Evolutionary conservation across 1,140 invertebrate genomes (phyloP).

Genomic region (Nixonia krombeini): DNA sequence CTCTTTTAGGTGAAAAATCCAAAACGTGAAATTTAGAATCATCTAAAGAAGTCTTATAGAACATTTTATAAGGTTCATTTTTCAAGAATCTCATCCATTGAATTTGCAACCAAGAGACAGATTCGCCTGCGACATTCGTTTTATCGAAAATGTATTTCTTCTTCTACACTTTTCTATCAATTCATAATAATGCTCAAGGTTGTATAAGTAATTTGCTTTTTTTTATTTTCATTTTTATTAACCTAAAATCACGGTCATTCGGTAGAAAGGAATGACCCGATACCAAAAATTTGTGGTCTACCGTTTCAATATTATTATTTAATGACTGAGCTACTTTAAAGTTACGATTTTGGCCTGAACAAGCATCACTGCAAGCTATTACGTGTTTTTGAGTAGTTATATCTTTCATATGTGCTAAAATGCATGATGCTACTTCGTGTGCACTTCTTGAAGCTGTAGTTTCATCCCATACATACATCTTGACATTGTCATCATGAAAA

Average conservation of each 20-base stretch:
- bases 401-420: conserved; percentile 16
- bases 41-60: conserved; percentile 41
- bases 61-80: conserved; percentile 25
- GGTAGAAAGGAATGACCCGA: conserved; percentile 51
- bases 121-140: conserved; percentile 17
- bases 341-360: conserved; percentile 40
- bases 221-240: conserved; percentile 37
- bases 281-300: conserved; percentile 54
- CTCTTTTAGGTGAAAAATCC: conserved; percentile 39
- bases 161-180: conserved; percentile 20
- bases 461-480: too few species aligned
- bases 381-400: conserved; percentile 24
- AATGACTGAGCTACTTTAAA: conserved; percentile 37
- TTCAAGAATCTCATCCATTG: conserved; percentile 39
- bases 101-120: conserved; percentile 33
- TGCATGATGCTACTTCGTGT: conserved; percentile 15
- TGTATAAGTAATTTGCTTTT: conserved; percentile 23
- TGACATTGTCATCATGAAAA: too few species aligned
- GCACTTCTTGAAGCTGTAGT: too few species aligned
- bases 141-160: conserved; percentile 22
- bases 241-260: conserved; percentile 45
- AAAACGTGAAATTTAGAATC: conserved; percentile 41
- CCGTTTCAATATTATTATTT: conserved; percentile 33
- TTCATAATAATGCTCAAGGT: conserved; percentile 7
- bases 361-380: conserved; percentile 5